These are phyloP conservation scores for Alloscopus bannaensis DNA, from an alignment of 2,888 invertebrate genomes.

Conservation along the genomic window DNA sequence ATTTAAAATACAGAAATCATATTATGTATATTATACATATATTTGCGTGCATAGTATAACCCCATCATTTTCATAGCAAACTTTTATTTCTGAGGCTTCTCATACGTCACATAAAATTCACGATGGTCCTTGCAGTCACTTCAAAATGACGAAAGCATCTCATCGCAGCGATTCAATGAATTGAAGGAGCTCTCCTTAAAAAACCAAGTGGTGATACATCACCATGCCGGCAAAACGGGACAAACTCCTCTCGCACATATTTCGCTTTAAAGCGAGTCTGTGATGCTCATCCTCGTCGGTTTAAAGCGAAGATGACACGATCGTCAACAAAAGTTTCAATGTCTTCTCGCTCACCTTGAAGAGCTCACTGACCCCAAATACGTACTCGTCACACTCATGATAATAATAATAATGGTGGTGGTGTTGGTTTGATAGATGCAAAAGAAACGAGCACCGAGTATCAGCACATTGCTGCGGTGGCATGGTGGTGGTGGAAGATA, in stretches of 20 bases:
- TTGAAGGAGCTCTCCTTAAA: too few species aligned
- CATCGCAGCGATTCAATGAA: too few species aligned
- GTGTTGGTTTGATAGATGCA: conserved; percentile 3
- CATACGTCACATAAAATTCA: too few species aligned
- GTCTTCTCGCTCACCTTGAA: conserved; percentile 73
- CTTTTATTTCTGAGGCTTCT: too few species aligned
- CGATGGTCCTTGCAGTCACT: too few species aligned
- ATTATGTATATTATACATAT: too few species aligned
- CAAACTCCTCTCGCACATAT: conserved; percentile 23
- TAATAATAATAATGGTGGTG: conserved; percentile 44
- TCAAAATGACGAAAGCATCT: too few species aligned
- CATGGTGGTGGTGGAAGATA: not conserved
- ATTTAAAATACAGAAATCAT: too few species aligned
- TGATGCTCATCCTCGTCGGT: conserved; percentile 36
- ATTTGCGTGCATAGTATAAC: too few species aligned
- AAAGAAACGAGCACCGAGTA: not conserved
- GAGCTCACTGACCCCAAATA: conserved; percentile 72
- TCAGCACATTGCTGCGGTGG: not conserved
- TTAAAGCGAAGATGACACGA: conserved; percentile 19
- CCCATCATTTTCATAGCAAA: too few species aligned
- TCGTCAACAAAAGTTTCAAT: conserved; percentile 61
- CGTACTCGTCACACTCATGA: conserved; percentile 51
- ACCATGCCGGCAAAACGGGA: conserved; percentile 46
- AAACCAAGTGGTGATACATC: too few species aligned
- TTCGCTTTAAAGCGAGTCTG: conserved; percentile 14